phyloP scores from a whole-genome alignment of 2,888 invertebrate species.

The Rhagophthalmus giganteus region DNA sequence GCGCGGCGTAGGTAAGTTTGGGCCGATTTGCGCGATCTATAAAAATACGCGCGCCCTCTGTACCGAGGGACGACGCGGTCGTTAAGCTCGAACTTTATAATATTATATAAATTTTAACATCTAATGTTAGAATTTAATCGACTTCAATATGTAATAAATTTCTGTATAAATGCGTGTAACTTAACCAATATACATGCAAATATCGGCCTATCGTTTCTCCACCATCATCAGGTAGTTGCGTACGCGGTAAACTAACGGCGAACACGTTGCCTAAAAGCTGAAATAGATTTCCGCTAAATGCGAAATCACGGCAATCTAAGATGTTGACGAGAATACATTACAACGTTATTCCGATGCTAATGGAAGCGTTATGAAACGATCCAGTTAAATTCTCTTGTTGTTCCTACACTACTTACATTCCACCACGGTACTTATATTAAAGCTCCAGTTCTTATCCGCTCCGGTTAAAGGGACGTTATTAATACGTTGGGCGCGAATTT shows the following conservation, averaged over 20 bases:
- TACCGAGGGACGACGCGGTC: no score
- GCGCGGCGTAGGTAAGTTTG: no score
- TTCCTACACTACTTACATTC: slow-evolving; percentile 26
- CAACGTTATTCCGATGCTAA: slow-evolving; percentile 28
- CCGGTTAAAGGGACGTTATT: slow-evolving; percentile 13
- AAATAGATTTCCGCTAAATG: slow-evolving; percentile 29
- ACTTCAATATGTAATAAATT: slow-evolving; percentile 26
- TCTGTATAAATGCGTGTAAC: slow-evolving; percentile 17
- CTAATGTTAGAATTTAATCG: slow-evolving; percentile 1
- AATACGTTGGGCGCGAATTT: slow-evolving; percentile 13
- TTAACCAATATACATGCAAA: slow-evolving; percentile 31
- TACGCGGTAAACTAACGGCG: slow-evolving; percentile 24
- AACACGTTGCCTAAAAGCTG: slow-evolving; percentile 28
- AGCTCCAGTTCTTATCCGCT: slow-evolving; percentile 14
- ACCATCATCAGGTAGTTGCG: slow-evolving; percentile 20
- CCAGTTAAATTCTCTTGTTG: slow-evolving; percentile 24
- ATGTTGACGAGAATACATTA: slow-evolving; percentile 32
- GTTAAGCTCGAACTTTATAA: no score
- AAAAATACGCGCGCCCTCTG: no score
- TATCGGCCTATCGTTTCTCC: slow-evolving; percentile 22
- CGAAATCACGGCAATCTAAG: slow-evolving; percentile 29
- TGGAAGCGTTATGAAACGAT: slow-evolving; percentile 30
- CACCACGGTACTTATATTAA: slow-evolving; percentile 19
- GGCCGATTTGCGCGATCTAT: no score
- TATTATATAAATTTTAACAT: no score